Evolutionary conservation across 2,113 vertebrate genomes (phyloP).

Genomic region (Brienomyrus longianalis): DNA sequence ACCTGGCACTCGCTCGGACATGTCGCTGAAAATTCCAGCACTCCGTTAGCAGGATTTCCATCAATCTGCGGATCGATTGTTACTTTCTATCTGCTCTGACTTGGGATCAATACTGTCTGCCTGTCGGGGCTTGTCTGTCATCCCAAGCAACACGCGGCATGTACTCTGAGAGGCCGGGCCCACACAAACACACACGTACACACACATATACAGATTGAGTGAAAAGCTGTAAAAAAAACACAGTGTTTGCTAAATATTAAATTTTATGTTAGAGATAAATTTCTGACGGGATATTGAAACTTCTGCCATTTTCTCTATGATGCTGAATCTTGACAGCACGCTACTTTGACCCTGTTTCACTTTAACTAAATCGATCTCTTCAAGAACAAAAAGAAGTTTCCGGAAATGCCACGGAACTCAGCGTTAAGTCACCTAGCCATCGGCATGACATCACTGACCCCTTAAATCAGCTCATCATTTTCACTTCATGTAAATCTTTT

Average conservation of each 20-base stretch:
- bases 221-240: background rate
- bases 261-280: background rate
- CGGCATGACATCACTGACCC: background rate
- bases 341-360: background rate
- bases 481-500: background rate
- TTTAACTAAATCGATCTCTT: background rate
- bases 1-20: slow-evolving; percentile 39
- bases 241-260: background rate
- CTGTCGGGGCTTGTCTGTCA: slow-evolving; percentile 26
- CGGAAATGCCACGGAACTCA: background rate
- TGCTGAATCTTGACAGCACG: background rate
- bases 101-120: slow-evolving; percentile 38
- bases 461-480: background rate
- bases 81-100: slow-evolving; percentile 7
- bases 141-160: slow-evolving; percentile 5
- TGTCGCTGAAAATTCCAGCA: slow-evolving; percentile 44
- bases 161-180: background rate
- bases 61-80: slow-evolving; percentile 32
- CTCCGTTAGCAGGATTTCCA: slow-evolving; percentile 33
- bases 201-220: background rate
- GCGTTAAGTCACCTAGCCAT: background rate
- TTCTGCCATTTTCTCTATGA: background rate
- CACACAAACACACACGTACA: no score
- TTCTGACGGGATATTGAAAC: background rate
- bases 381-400: background rate